phyloP scores from a whole-genome alignment of 2,113 vertebrate genomes.

The Aegypius monachus region DNA sequence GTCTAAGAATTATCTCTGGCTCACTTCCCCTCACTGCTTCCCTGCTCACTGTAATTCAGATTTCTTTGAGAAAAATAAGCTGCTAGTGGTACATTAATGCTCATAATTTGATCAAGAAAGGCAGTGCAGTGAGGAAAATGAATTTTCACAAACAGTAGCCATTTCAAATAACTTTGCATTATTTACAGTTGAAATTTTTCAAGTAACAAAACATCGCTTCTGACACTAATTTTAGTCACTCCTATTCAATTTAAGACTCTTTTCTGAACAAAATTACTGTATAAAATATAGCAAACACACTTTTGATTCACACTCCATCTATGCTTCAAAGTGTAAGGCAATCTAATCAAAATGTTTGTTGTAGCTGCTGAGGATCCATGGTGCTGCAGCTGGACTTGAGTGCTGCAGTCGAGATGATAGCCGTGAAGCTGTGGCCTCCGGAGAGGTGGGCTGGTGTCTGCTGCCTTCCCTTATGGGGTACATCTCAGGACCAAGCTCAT shows the following conservation, averaged over 20 bases:
- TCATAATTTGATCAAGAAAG: not conserved
- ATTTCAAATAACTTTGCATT: not conserved
- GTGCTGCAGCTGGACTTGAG: not conserved
- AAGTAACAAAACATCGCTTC: not conserved
- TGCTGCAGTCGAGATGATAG: fast-evolving
- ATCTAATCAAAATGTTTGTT: not conserved
- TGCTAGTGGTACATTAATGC: not conserved
- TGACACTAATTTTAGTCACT: not conserved
- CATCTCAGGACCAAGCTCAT: not conserved
- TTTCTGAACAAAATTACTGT: not conserved
- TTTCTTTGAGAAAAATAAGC: not conserved
- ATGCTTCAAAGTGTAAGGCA: not conserved
- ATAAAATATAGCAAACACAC: not conserved
- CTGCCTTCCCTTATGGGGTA: not conserved
- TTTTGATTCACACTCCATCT: not conserved
- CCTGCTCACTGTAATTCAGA: not conserved
- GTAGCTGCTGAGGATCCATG: not conserved
- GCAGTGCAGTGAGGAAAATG: not conserved
- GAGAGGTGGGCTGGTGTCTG: not conserved
- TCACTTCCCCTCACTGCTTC: not conserved
- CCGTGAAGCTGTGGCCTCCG: not conserved
- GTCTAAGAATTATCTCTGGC: not conserved
- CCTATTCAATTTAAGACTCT: not conserved
- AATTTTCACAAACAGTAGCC: not conserved
- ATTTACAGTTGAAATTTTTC: not conserved